phyloP scores from a whole-genome alignment of 1,140 invertebrate genomes.

The Drosophila leontia region DNA sequence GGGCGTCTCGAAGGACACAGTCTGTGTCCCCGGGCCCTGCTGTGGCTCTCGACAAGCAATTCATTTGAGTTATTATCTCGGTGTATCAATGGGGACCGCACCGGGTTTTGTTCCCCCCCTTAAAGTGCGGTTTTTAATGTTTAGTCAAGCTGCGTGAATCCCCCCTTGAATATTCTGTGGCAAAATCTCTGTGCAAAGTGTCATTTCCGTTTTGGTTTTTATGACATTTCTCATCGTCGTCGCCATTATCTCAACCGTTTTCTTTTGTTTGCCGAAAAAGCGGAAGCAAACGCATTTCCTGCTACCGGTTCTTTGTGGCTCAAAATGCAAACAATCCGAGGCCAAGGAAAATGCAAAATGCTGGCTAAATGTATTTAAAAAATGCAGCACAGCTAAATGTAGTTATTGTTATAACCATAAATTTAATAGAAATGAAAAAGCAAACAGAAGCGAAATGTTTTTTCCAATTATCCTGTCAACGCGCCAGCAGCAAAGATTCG shows the following conservation, averaged over 20 bases:
- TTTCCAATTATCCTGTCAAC: slow-evolving; percentile 42
- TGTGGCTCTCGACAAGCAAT: slow-evolving; percentile 52
- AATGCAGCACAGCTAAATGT: neutral
- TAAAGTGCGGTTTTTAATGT: slow-evolving; percentile 27
- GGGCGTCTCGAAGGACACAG: slow-evolving; percentile 31
- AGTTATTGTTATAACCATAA: slow-evolving; percentile 9
- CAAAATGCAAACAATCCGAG: slow-evolving; percentile 13
- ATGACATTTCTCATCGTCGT: slow-evolving; percentile 49
- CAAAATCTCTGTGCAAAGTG: slow-evolving; percentile 42
- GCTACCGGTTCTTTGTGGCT: slow-evolving; percentile 4
- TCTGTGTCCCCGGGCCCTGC: slow-evolving; percentile 15
- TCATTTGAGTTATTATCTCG: slow-evolving; percentile 78
- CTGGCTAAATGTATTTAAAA: slow-evolving; percentile 17
- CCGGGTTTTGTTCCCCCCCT: neutral
- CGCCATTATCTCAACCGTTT: slow-evolving; percentile 42
- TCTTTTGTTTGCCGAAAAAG: slow-evolving; percentile 25
- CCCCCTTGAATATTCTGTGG: slow-evolving; percentile 4
- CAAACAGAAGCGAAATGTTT: slow-evolving; percentile 20
- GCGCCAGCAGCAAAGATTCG: slow-evolving; percentile 11
- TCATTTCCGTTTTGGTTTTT: slow-evolving; percentile 58
- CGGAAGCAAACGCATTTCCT: slow-evolving; percentile 56
- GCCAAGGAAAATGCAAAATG: slow-evolving; percentile 11
- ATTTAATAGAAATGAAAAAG: neutral
- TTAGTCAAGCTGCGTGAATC: slow-evolving; percentile 11
- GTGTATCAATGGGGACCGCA: slow-evolving; percentile 44